Evolutionary conservation across 1,140 invertebrate genomes (phyloP), one percentile per base, ranked within the genome.

Genomic region (Helicoverpa armigera): DNA sequence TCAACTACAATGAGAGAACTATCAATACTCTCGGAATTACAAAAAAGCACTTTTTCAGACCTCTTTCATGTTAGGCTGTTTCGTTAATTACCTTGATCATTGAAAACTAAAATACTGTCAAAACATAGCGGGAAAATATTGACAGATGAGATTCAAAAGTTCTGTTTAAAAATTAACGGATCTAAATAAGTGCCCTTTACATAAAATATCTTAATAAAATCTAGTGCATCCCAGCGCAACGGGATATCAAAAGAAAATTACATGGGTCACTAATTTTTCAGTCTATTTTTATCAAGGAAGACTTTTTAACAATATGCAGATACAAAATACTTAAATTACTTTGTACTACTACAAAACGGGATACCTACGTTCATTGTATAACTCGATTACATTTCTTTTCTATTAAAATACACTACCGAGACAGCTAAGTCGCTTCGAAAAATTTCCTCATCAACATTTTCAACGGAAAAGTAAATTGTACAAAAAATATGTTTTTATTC

Each of bases 161-260:
- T 23, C n/a, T 18, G 10, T 31, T 61, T 61, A 48, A 43, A 29
- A 54, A 54, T 50, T 73, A 81, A 86, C 69, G 82, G 83, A 88
- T 92, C 89, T 87, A 89, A 94, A 91, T 86, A 91, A 92, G 90
- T 91, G 92, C 92, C 88, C 81, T 93, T 89, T 54, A 78, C 74
- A 82, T 18, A 77, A 23, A 78, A 60, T 58, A 60, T 80, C 18
- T 54, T 60, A 60, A 70, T 79, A 63, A 75, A 91, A 91, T 89
- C 90, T 90, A 94, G 93, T 94, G 93, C 93, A 94, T 93, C 93
- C 93, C 93, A 94, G 93, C 87, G 80, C 85, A 86, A 56, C 82
- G 91, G 92, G 92, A 94, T 86, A 61, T 87, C 23, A 76, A 83
- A 84, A 81, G 56, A 84, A 79, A 86, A 82, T 86, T 88, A 90